A percentile compares a stretch with the other conserved stretches of the same genome.
These are phyloP conservation scores for Andricus quercusramuli DNA, from an alignment of 2,888 invertebrate species.

Conservation along the genomic window DNA sequence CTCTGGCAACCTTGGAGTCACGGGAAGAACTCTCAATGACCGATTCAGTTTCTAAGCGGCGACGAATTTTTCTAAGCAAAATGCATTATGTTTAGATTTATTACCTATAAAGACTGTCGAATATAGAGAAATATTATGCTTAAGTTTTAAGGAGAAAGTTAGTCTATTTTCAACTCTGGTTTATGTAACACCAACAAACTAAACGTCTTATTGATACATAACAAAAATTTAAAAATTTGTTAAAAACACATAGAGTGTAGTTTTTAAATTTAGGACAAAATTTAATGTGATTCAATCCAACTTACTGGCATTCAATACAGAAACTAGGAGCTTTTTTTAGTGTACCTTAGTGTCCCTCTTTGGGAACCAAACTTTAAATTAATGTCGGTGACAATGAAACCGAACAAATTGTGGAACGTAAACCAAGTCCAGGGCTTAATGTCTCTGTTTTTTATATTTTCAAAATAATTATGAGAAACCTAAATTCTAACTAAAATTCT, in stretches of 20 bases:
- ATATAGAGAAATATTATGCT: neutral
- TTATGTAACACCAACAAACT: neutral
- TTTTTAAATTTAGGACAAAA: neutral
- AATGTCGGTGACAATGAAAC: neutral
- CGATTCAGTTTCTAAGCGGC: slow-evolving; percentile 72
- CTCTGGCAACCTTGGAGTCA: slow-evolving; percentile 71
- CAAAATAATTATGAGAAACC: too few relatives aligned
- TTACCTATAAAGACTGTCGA: neutral
- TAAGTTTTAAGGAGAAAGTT: neutral
- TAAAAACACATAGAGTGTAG: neutral
- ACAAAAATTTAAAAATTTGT: neutral
- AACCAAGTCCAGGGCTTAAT: too few relatives aligned
- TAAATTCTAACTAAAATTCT: too few relatives aligned
- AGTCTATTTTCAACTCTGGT: neutral
- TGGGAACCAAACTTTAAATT: neutral
- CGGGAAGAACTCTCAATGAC: slow-evolving; percentile 75
- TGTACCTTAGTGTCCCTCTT: too few relatives aligned
- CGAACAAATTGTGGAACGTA: too few relatives aligned
- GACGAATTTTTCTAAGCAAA: neutral
- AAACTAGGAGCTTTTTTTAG: too few relatives aligned
- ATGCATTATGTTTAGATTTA: neutral
- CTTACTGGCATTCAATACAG: too few relatives aligned
- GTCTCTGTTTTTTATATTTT: too few relatives aligned
- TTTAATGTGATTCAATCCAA: too few relatives aligned
- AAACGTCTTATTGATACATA: neutral